A percentile compares a stretch with the other conserved stretches of the same genome.
Conservation (phyloP, 1,140 invertebrate species). For the Spodoptera frugiperda region DNA sequence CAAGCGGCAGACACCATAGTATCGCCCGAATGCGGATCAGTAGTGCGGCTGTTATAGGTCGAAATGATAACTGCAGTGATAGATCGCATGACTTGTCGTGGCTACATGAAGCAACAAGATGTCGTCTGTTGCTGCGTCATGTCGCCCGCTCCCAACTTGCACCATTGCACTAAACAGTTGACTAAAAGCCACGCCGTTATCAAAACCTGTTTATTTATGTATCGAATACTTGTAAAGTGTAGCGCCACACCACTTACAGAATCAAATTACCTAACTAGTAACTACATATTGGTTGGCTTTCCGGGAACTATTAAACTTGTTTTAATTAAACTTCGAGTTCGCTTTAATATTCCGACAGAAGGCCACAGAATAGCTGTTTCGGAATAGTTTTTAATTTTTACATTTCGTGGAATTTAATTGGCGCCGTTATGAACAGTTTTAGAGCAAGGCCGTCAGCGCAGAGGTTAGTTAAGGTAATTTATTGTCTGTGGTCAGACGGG, state of each 20-base stretch:
- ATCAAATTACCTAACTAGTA: neutral
- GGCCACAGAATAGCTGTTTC: slow-evolving; percentile 25
- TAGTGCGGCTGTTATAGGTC: too few species aligned
- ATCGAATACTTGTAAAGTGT: neutral
- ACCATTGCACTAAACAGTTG: too few species aligned
- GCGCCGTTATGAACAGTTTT: slow-evolving; percentile 15
- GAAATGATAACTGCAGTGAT: too few species aligned
- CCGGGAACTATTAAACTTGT: neutral
- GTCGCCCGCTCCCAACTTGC: too few species aligned
- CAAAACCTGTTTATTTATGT: too few species aligned
- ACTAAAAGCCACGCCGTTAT: too few species aligned
- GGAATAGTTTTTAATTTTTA: slow-evolving; percentile 19
- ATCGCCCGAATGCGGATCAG: too few species aligned
- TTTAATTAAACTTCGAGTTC: slow-evolving; percentile 20
- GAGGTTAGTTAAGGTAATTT: slow-evolving; percentile 31
- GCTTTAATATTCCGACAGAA: slow-evolving; percentile 1
- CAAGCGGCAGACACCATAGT: too few species aligned
- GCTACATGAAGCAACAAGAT: too few species aligned
- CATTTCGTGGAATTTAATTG: slow-evolving; percentile 32
- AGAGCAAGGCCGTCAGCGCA: slow-evolving; percentile 1
- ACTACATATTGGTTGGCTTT: neutral
- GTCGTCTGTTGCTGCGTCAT: too few species aligned
- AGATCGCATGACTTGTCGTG: too few species aligned
- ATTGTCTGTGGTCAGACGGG: slow-evolving; percentile 14
- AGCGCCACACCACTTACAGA: neutral